Conservation (phyloP, 2,797 vertebrate genomes). For the Tarsius wallacei region DNA sequence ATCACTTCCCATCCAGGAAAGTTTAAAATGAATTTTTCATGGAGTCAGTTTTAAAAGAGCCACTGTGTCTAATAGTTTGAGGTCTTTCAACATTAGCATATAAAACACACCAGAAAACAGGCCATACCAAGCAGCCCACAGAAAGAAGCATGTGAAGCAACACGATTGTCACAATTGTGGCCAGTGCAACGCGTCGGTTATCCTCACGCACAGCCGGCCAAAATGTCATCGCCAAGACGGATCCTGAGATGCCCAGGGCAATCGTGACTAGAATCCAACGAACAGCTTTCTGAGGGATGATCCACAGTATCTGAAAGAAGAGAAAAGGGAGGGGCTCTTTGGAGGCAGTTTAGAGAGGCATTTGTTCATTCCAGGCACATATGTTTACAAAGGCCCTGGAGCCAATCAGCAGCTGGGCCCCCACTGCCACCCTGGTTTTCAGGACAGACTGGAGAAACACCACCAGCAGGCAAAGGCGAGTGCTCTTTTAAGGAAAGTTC, state of each 20-base stretch:
- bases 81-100: not conserved
- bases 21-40: slow-evolving; percentile 23
- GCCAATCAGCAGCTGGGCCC: not conserved
- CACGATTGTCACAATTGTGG: slow-evolving; percentile 92
- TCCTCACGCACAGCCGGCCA: slow-evolving; percentile 97
- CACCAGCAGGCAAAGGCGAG: not conserved
- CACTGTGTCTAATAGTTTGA: not conserved
- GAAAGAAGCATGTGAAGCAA: slow-evolving; percentile 95
- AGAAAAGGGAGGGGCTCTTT: not conserved
- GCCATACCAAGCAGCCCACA: slow-evolving; percentile 96
- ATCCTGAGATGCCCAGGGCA: slow-evolving; percentile 96
- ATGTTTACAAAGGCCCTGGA: not conserved
- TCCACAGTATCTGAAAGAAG: slow-evolving; percentile 94
- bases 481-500: not conserved
- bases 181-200: slow-evolving; percentile 93
- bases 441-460: not conserved
- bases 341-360: not conserved
- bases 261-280: slow-evolving; percentile 95
- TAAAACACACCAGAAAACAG: not conserved
- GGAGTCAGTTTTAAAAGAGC: slow-evolving; percentile 42
- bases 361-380: not conserved
- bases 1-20: not conserved
- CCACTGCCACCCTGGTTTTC: not conserved
- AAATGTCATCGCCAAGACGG: slow-evolving; percentile 96
- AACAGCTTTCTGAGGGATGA: slow-evolving; percentile 93